Conservation (phyloP, 2,888 invertebrate genomes). For the Linyphia triangularis region DNA sequence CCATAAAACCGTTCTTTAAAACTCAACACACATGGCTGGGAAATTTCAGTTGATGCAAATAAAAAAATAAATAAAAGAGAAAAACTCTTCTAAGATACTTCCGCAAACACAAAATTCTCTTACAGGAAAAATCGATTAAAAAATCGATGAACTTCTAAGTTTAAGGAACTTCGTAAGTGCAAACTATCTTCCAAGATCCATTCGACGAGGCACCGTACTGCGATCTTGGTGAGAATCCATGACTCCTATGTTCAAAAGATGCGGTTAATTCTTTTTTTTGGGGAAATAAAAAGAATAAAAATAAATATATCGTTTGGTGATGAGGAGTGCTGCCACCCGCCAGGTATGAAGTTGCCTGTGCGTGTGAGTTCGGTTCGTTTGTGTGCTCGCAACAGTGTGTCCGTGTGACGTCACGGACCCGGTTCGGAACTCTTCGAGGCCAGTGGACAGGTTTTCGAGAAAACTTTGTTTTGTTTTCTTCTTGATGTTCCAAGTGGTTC, state of each 20-base stretch:
- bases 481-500: not conserved
- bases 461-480: not conserved
- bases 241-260: not conserved
- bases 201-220: not conserved
- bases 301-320: not conserved
- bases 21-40: constrained; percentile 18
- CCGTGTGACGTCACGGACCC: constrained; percentile 69
- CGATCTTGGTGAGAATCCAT: not conserved
- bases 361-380: constrained; percentile 21
- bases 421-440: constrained; percentile 72
- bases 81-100: not conserved
- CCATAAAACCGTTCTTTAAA: not conserved
- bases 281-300: not conserved
- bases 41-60: not conserved
- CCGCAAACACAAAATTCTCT: constrained; percentile 42
- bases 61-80: not conserved
- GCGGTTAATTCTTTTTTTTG: not conserved
- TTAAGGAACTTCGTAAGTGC: constrained; percentile 16
- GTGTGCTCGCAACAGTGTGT: constrained; percentile 10
- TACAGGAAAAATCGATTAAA: constrained; percentile 21
- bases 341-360: constrained; percentile 1
- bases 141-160: constrained; percentile 47
- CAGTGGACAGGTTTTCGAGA: constrained; percentile 69
- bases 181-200: not conserved
- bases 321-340: not conserved